Evolutionary conservation across 2,888 invertebrate genomes (phyloP).

Genomic region (Terebella lapidaria): DNA sequence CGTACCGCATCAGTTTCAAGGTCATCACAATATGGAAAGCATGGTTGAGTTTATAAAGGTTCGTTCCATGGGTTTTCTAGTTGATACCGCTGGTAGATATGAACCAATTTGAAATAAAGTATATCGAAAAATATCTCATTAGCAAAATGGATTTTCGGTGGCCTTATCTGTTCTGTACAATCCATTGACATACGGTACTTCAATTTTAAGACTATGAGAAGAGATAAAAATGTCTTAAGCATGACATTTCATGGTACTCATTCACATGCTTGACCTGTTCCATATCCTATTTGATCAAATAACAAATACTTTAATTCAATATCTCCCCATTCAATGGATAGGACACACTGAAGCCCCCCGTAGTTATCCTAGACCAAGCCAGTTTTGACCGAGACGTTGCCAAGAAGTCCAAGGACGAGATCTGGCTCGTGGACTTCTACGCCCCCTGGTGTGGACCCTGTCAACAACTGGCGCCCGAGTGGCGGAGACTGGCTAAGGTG

Average conservation of each 20-base stretch:
- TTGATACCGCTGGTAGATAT: no score
- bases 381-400: constrained; percentile 59
- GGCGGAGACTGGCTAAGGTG: constrained; percentile 62
- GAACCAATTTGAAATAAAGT: no score
- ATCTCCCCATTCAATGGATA: constrained; percentile 21
- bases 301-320: not conserved
- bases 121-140: no score
- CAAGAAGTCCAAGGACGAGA: constrained; percentile 57
- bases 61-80: no score
- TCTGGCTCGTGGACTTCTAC: constrained; percentile 70
- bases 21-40: constrained; percentile 60
- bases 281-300: not conserved
- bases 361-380: constrained; percentile 59
- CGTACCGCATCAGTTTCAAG: constrained; percentile 59
- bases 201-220: no score
- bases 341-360: constrained; percentile 57
- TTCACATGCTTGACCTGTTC: not conserved
- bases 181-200: no score
- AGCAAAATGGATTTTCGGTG: no score
- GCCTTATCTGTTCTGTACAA: no score
- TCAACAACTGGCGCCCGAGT: constrained; percentile 65
- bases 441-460: constrained; percentile 75
- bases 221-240: no score
- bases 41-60: constrained; percentile 66
- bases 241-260: no score